Base-by-base conservation (phyloP, 2,113 vertebrate species). In the Sakesphorus luctuosus region DNA sequence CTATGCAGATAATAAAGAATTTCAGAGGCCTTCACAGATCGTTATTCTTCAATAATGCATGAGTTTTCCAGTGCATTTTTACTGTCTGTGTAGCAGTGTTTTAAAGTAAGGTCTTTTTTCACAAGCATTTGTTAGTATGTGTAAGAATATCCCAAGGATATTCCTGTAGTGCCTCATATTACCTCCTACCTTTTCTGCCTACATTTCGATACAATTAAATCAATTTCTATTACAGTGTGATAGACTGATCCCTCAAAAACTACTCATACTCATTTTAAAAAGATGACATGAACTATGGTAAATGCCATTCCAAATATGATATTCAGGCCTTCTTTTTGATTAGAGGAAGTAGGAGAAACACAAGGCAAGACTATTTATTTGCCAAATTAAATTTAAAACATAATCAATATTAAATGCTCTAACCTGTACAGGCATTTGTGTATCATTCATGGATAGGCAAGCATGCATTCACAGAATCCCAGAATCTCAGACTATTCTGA, bases 181-280 rank as follows among this genome's bases (percentile, higher is more conserved):
- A 90, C 65, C n/a, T 92, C 61, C 69, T 69, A 91, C 77, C 77
- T 89, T 75, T 93, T 46, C 81, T 78, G 66, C 74, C 74, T 35
- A 80, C 58, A 71, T 85, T 87, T 67, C 63, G 35, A 93, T 58
- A 91, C 69, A 82, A 85, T 69, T 76, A 87, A 69, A 93, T 79
- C 59, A 85, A 74, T 86, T 85, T 91, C 36, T 56, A 73, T 13
- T 18, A 18, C 55, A 76, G 13, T 20, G 15, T 49, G 49, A 84
- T 23, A 74, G 47, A 55, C 35, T 56, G 49, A 68, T 28, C n/a
- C 65, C 81, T 84, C 55, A 78, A 58, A 83, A 90, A 47, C 35
- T 86, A 67, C 52, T 66, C 11, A 0, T 36, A 26, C 2, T 50
- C 16, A 11, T 66, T 87, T 84, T 75, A 36, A 74, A 80, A 81